phyloP scores from a whole-genome alignment of 2,888 invertebrate genomes.

The Gasteruption jaculator region DNA sequence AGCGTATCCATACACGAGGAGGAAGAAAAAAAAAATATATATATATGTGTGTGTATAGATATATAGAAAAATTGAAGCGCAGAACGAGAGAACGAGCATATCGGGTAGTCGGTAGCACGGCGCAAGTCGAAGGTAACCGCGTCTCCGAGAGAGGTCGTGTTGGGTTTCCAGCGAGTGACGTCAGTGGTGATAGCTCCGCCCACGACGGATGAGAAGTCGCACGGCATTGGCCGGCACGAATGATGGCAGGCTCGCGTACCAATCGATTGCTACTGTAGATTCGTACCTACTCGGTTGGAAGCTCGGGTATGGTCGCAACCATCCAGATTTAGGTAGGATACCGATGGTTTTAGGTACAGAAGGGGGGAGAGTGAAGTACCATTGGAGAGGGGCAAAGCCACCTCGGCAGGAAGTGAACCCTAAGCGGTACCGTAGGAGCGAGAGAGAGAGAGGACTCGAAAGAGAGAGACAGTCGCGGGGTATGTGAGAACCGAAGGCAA shows the following conservation, averaged over 20 bases:
- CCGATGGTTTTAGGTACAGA: conserved; percentile 21
- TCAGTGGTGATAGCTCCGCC: conserved; percentile 37
- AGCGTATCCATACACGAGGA: not conserved
- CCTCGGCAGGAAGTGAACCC: conserved; percentile 40
- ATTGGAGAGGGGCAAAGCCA: conserved; percentile 29
- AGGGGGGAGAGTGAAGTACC: conserved; percentile 23
- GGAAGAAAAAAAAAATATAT: too few relatives aligned
- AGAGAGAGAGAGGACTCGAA: conserved; percentile 6
- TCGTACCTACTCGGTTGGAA: conserved; percentile 25
- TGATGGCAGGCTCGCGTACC: conserved; percentile 50
- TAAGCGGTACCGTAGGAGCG: conserved; percentile 22
- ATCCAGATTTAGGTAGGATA: conserved; percentile 18
- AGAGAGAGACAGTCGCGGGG: conserved; percentile 49
- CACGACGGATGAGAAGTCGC: conserved; percentile 21
- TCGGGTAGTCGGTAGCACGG: conserved; percentile 25
- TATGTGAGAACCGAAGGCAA: conserved; percentile 43
- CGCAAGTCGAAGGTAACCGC: conserved; percentile 18
- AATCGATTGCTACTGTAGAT: conserved; percentile 45
- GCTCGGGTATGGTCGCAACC: conserved; percentile 31
- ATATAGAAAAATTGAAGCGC: too few relatives aligned
- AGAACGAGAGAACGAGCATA: too few relatives aligned
- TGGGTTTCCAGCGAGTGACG: conserved; percentile 35
- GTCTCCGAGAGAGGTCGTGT: conserved; percentile 38
- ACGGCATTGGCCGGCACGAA: conserved; percentile 41
- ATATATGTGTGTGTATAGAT: too few relatives aligned